Evolutionary conservation across 2,888 invertebrate genomes (phyloP), one percentile per base, ranked within the genome.

Genomic region (Sarcophaga subvicina): DNA sequence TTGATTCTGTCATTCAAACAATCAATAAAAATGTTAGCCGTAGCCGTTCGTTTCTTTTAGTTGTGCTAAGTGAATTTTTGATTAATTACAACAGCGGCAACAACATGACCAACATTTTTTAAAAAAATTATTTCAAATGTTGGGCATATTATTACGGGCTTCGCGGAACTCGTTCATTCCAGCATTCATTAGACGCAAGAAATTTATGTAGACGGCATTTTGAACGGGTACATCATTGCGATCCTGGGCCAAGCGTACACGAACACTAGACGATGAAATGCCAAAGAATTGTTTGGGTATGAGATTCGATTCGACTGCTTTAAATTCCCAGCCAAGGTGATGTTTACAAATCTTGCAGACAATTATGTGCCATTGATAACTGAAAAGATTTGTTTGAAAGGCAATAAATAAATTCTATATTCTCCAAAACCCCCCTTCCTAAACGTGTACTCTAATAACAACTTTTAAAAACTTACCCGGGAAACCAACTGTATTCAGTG

Each of bases 311-410:
- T 94, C 92, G 8, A 94, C 94, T 0, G 96, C 96, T n/a, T 95
- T 96, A 91, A 97, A 98, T 90, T 95, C 95, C 98, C 98, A 98
- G 3, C 98, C 98, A 89, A 97, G 94, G 91, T 98, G 97, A 67
- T 93, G 94, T 66, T 93, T 91, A 91, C 98, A 98, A 27, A 93
- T 91, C 76, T 93, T 93, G 91, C 98, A 98, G 83, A 95, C 94
- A 59, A 96, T 95, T 77, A 97, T 96, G 49, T 96, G 96, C 98
- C 98, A 98, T 6, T 96, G 95, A 91, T 97, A 98, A 45, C 97
- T 96, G 91, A 54, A 93, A 92, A 83, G 4, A 12, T 49, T 37
- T 37, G 37, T 6, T 6, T 6, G 37, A 37, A 37, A 37, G 37
- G 37, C 37, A 37, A 37, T 37, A 37, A 37, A 37, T 37, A 37